These are phyloP conservation scores for Noctua janthina DNA, from an alignment of 2,888 invertebrate genomes.

Conservation along the genomic window DNA sequence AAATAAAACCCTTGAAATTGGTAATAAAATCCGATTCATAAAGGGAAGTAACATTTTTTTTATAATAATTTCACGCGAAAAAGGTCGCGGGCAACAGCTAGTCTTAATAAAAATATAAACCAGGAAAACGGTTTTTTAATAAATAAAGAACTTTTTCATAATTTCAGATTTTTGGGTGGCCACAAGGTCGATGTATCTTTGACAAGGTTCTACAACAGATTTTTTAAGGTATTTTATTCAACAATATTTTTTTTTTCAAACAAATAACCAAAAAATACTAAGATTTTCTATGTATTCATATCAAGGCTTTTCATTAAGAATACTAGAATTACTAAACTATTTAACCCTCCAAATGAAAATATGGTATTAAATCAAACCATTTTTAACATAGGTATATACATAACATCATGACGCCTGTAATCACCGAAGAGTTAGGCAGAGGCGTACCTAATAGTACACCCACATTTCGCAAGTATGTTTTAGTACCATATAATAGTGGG, in stretches of 20 bases:
- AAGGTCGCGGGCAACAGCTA: no score
- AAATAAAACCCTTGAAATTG: no score
- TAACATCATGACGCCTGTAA: neutral
- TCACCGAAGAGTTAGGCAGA: neutral
- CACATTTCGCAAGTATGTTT: neutral
- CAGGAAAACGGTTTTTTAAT: fast-evolving
- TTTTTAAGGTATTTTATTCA: neutral
- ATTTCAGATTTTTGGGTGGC: neutral
- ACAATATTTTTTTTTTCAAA: neutral
- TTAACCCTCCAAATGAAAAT: neutral
- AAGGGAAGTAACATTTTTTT: no score
- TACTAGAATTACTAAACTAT: neutral
- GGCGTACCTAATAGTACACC: neutral
- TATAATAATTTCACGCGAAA: no score
- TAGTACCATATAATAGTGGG: no score
- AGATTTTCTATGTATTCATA: neutral
- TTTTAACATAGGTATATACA: no score
- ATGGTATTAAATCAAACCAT: neutral
- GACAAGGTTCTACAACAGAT: neutral
- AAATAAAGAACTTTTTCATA: neutral
- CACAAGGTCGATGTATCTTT: neutral
- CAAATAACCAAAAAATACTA: neutral
- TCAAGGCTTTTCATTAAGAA: neutral
- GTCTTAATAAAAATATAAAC: neutral
- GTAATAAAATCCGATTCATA: no score